phyloP scores from a whole-genome alignment of 2,113 vertebrate genomes.

The Oncorhynchus keta region DNA sequence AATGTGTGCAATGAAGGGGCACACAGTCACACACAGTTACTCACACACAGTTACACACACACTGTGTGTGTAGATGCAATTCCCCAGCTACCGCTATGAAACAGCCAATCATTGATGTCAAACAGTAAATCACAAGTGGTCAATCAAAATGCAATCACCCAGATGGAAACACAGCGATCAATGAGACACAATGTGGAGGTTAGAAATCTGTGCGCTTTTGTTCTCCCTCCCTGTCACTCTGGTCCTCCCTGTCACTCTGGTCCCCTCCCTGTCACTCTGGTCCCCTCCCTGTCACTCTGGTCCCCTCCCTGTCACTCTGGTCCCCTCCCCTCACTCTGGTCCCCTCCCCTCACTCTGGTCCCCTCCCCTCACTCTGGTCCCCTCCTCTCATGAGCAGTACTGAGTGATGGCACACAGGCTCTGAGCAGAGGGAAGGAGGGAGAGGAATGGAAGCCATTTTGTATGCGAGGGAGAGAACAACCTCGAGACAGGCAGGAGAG shows the following conservation, averaged over 20 bases:
- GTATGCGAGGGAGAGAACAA: conserved; percentile 24
- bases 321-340: too few species aligned
- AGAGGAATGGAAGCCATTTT: conserved; percentile 69
- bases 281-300: too few species aligned
- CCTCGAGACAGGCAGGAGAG: conserved; percentile 12
- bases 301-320: too few species aligned
- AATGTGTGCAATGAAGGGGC: too few species aligned
- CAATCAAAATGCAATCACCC: conserved; percentile 7
- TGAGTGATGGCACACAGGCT: conserved; percentile 66
- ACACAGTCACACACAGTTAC: too few species aligned
- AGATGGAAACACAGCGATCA: conserved; percentile 16
- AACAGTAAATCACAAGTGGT: neutral
- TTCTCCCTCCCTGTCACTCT: conserved; percentile 30
- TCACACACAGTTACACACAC: neutral
- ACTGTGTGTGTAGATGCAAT: neutral
- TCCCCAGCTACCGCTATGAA: conserved; percentile 1
- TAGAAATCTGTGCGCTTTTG: neutral
- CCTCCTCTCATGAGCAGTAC: conserved; percentile 62
- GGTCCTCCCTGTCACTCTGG: too few species aligned
- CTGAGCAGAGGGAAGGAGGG: conserved; percentile 37
- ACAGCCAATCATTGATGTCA: neutral
- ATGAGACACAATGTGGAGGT: neutral
- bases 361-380: too few species aligned
- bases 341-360: too few species aligned
- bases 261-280: too few species aligned